Evolutionary conservation across 2,888 invertebrate genomes (phyloP).

Genomic region (Heliconius aoede): DNA sequence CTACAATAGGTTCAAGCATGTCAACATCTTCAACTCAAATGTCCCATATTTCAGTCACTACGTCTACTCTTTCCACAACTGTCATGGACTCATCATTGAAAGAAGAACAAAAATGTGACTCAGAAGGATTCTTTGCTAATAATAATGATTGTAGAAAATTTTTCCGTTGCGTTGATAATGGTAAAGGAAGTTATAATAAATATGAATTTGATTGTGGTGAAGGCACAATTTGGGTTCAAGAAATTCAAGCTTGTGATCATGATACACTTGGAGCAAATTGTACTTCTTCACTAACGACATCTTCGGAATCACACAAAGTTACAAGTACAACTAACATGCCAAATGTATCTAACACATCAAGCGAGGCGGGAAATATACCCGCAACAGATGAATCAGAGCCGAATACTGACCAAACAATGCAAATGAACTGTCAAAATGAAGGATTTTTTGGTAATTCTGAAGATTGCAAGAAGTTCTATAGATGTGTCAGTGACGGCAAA

Average conservation of each 20-base stretch:
- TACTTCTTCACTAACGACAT: conserved; percentile 19
- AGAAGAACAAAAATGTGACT: conserved; percentile 64
- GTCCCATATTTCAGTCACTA: conserved; percentile 4
- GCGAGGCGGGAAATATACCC: conserved; percentile 40
- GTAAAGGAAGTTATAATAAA: conserved; percentile 83
- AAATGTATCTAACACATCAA: conserved; percentile 34
- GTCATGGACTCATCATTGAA: neutral
- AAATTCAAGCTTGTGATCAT: conserved; percentile 73
- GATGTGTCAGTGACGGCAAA: conserved; percentile 87
- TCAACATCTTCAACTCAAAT: conserved; percentile 14
- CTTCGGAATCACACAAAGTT: conserved; percentile 15
- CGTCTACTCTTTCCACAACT: conserved; percentile 40
- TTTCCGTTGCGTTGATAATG: conserved; percentile 88
- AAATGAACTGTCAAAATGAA: conserved; percentile 76
- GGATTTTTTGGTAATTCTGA: conserved; percentile 88
- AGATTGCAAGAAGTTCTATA: conserved; percentile 90
- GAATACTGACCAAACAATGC: neutral
- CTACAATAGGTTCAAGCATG: conserved; percentile 12
- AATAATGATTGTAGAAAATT: conserved; percentile 88
- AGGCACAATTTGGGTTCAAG: conserved; percentile 90
- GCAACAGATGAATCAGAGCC: conserved; percentile 37
- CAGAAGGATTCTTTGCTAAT: conserved; percentile 88
- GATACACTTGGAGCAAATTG: conserved; percentile 29
- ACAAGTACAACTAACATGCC: conserved; percentile 30
- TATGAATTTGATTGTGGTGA: conserved; percentile 89